Base-by-base conservation (phyloP, 2,113 vertebrate genomes). In the Scytalopus superciliaris region DNA sequence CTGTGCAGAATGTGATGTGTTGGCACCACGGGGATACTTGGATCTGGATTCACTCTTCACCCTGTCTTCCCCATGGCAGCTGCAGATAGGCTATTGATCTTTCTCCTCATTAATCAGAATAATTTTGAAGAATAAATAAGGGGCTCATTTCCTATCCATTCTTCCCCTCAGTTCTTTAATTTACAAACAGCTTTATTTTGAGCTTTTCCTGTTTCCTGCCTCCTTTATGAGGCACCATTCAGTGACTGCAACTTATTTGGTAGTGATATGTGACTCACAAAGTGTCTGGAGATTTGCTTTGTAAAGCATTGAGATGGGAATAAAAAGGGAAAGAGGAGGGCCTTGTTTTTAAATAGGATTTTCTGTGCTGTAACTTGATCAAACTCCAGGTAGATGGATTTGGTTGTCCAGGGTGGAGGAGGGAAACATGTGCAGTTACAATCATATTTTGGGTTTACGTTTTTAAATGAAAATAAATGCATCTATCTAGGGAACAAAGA, bases 141-240 rank as follows among this genome's bases (percentile, higher is more conserved):
- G 63, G 79, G 45, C 72, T 96, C 88, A 94, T 93, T 97, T 97
- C 95, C 96, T 95, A 95, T 57, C 85, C 63, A 80, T 95, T 95
- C 94, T 96, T 93, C 44, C 79, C 59, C 68, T 96, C 80, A 88
- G 67, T 93, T 94, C 88, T 94, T 95, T 95, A 94, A 97, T 89
- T 83, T 67, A 86, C 69, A 59, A 94, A 96, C 74, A 85, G 93
- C 84, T 95, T 97, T 95, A 95, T 96, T 96, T 94, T 87, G 84
- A 94, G 92, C 95, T 93, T 96, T 96, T 96, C 95, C 87, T 96
- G 93, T 94, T 96, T 97, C 94, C 91, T 96, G 95, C 93, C 91
- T 93, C 70, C 77, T 97, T 96, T 94, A 88, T 93, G 89, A 94
- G 89, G 86, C 89, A 92, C 95, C 56, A 70, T 95, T 94, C 91